Evolutionary conservation across 2,888 invertebrate genomes (phyloP), one percentile per base, ranked within the genome.

Genomic region (Kuschelorhynchus macadamiae): DNA sequence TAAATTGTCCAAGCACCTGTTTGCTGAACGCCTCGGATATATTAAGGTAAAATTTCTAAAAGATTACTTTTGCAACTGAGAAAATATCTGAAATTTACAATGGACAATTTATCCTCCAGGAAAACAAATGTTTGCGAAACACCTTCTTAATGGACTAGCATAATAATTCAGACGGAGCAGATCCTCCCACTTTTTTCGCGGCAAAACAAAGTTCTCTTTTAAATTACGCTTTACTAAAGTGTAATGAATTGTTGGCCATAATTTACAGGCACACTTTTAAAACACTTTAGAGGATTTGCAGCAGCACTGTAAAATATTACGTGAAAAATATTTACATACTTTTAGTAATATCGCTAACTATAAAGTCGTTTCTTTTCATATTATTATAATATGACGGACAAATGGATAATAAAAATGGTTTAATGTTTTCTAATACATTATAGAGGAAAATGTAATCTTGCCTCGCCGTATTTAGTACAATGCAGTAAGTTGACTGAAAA

Each of bases 191-290:
- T 69, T 68, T 68, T 71, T 72, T 67, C 67, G 53, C 60, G 42
- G 49, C 44, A 50, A 53, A 55, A 62, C 59, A 67, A 68, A 67
- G 70, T 70, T 72, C 70, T 65, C 69, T 71, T 68, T 71, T 71
- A 73, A 74, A 74, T 71, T 72, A 67, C 71, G 67, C 67, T 72
- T 65, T 71, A n/a, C 73, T 57, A 66, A 66, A 71, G 71, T 63
- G 72, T 73, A 74, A 74, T 74, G 71, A 71, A 74, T 74, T 74
- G 25, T 72, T 71, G 69, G 65, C 63, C 49, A 56, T 44, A 72
- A 74, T 74, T 73, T 74, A 73, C 73, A 72, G 55, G 65, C 63
- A 71, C 70, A 73, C 73, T 73, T 73, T 73, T 70, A 72, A 73
- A 74, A 74, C 72, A 72, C 74, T 72, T 72, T 5, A 25, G 25